Conservation (phyloP, 2,888 invertebrate species). For the Sepiola atlantica region DNA sequence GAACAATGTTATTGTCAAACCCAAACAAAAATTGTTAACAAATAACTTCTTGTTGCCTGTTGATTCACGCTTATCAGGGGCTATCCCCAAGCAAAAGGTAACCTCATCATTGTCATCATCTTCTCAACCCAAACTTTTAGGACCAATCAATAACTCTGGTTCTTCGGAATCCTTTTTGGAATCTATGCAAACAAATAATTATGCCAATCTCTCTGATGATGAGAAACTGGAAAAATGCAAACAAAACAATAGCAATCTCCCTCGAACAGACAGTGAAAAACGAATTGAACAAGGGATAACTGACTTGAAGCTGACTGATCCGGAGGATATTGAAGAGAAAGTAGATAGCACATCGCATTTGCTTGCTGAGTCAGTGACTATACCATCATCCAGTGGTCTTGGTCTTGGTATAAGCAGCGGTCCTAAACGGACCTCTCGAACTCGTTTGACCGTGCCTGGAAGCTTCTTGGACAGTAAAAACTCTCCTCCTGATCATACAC, state of each 20-base stretch:
- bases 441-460: conserved; percentile 44
- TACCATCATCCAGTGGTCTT: conserved; percentile 53
- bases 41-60: conserved; percentile 47
- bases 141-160: conserved; percentile 48
- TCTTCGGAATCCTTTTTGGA: conserved; percentile 59
- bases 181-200: conserved; percentile 59
- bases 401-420: conserved; percentile 56
- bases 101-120: conserved; percentile 23
- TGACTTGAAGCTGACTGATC: conserved; percentile 52
- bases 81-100: conserved; percentile 45
- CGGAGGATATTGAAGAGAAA: conserved; percentile 53
- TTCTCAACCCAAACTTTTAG: conserved; percentile 44
- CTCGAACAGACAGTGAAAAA: conserved; percentile 55
- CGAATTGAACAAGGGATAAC: conserved; percentile 53
- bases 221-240: conserved; percentile 52
- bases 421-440: conserved; percentile 50
- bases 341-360: conserved; percentile 53
- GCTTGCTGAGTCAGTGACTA: conserved; percentile 48
- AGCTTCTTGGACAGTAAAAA: conserved; percentile 44
- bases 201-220: conserved; percentile 56
- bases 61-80: conserved; percentile 45
- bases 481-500: conserved; percentile 41
- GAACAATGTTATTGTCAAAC: conserved; percentile 46
- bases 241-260: conserved; percentile 53
- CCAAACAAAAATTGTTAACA: conserved; percentile 45